These are phyloP conservation scores for Hybognathus amarus DNA, from an alignment of 2,797 vertebrate genomes.

Conservation along the genomic window DNA sequence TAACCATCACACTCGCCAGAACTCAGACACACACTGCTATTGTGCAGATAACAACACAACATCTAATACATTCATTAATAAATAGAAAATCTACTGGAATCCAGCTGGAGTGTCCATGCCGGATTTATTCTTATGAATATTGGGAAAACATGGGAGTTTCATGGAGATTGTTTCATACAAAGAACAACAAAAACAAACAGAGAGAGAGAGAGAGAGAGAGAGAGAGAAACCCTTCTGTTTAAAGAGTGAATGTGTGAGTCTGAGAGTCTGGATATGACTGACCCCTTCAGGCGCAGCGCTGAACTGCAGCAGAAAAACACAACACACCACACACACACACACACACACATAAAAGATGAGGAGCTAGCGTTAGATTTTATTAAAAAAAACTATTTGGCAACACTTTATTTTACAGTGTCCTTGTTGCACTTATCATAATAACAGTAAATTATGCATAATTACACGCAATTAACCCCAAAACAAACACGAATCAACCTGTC, in stretches of 20 bases:
- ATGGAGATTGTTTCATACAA: not conserved
- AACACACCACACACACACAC: too few species aligned
- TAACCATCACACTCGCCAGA: not conserved
- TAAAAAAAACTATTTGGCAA: too few species aligned
- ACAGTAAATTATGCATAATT: not conserved
- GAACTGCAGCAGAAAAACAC: too few species aligned
- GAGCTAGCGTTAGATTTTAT: too few species aligned
- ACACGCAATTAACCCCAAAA: not conserved
- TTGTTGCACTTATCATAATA: not conserved
- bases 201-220: too few species aligned
- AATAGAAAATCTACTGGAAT: not conserved
- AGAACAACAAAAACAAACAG: not conserved
- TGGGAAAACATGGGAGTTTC: not conserved
- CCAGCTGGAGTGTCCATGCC: not conserved
- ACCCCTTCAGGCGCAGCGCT: too few species aligned
- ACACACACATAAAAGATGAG: too few species aligned
- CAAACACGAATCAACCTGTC: too few species aligned
- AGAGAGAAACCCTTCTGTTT: not conserved
- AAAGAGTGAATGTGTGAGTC: too few species aligned
- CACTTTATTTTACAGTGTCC: too few species aligned
- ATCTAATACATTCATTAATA: not conserved
- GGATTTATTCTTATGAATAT: not conserved
- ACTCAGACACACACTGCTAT: not conserved
- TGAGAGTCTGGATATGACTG: too few species aligned
- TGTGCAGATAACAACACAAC: not conserved